Evolutionary conservation across 2,888 invertebrate genomes (phyloP).

Genomic region (Erynnis tages): DNA sequence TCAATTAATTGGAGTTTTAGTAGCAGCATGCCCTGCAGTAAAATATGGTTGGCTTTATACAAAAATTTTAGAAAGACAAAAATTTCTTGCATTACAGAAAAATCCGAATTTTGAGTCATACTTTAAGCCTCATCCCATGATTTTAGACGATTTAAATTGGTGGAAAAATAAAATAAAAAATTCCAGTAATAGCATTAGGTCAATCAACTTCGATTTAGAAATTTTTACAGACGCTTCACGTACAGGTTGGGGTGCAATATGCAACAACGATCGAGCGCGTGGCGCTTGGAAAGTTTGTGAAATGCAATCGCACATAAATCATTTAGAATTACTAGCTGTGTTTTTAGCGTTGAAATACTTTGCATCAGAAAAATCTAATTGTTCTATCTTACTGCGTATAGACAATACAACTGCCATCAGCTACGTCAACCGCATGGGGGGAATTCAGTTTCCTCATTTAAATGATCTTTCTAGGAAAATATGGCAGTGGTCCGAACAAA

Average conservation of each 20-base stretch:
- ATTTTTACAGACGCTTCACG: conserved; percentile 29
- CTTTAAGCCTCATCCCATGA: background rate
- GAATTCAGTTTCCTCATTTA: conserved; percentile 14
- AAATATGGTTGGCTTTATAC: conserved; percentile 31
- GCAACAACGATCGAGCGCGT: conserved; percentile 12
- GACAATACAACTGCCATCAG: conserved; percentile 33
- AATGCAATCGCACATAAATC: conserved; percentile 12
- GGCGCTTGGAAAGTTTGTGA: conserved; percentile 19
- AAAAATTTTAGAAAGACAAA: conserved; percentile 28
- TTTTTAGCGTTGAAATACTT: conserved; percentile 15
- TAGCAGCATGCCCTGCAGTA: conserved; percentile 33
- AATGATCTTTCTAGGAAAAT: background rate
- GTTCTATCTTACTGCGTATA: conserved; percentile 10
- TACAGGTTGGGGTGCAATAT: conserved; percentile 30
- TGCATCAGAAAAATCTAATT: background rate
- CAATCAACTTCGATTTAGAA: conserved; percentile 11
- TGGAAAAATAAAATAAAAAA: conserved; percentile 1
- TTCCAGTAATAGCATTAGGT: too few species aligned
- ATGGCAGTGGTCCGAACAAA: conserved; percentile 12
- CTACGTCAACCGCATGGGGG: conserved; percentile 19
- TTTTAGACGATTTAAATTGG: conserved; percentile 8
- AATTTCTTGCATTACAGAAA: conserved; percentile 21
- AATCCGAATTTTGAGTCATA: conserved; percentile 8
- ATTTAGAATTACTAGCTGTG: conserved; percentile 5
- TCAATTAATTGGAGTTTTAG: conserved; percentile 30